phyloP scores from a whole-genome alignment of 2,113 vertebrate genomes.

The Chaetura pelagica region DNA sequence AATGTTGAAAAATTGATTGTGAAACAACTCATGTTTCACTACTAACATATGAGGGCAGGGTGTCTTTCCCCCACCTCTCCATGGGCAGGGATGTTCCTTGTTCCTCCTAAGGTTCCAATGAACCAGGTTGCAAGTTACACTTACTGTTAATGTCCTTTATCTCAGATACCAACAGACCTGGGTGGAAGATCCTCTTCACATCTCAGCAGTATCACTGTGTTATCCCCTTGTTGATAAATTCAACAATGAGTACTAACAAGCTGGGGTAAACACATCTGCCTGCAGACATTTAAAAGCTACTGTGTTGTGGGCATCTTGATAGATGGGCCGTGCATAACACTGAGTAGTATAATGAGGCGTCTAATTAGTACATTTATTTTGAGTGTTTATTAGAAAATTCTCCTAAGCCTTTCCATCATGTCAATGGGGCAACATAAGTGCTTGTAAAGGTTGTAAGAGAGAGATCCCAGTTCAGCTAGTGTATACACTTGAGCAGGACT shows the following conservation, averaged over 20 bases:
- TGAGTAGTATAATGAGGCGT: neutral
- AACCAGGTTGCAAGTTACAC: neutral
- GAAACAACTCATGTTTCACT: neutral
- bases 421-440: neutral
- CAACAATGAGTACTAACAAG: neutral
- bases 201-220: neutral
- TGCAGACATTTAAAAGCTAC: neutral
- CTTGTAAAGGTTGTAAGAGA: neutral
- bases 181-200: neutral
- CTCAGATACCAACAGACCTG: neutral
- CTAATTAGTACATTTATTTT: neutral
- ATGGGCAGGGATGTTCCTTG: fast-evolving
- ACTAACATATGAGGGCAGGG: fast-evolving
- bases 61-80: neutral
- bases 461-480: neutral
- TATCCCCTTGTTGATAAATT: neutral
- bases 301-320: fast-evolving
- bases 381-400: neutral
- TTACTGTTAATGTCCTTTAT: neutral
- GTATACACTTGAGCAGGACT: neutral
- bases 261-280: neutral
- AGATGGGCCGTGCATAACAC: neutral
- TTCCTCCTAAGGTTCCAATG: neutral
- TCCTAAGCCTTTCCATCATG: neutral
- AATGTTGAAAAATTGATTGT: neutral